Conservation (phyloP, 37 sponge, comb jelly and placozoan genomes). For the Spongilla lacustris region DNA sequence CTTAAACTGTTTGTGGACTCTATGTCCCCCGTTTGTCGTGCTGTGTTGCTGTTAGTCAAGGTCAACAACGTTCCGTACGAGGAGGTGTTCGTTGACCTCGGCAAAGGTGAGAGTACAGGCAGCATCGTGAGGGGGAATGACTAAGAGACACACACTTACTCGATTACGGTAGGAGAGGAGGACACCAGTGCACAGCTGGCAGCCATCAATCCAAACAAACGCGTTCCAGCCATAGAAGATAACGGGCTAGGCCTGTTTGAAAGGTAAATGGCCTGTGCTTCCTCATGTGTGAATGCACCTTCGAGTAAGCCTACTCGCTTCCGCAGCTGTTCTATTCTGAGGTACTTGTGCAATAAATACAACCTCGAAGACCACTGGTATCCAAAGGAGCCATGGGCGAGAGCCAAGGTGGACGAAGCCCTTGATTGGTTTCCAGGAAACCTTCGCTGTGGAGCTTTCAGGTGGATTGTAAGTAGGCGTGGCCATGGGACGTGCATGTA, state of each 20-base stretch:
- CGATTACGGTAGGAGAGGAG: conserved; percentile 24
- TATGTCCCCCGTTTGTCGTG: conserved; percentile 70
- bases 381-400: conserved; percentile 51
- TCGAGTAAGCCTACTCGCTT: no score
- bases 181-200: conserved; percentile 26
- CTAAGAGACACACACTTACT: not conserved
- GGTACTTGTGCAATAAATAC: conserved; percentile 64
- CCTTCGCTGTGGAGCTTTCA: conserved; percentile 58
- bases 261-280: conserved; percentile 23
- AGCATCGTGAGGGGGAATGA: no score
- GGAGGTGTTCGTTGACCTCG: conserved; percentile 18
- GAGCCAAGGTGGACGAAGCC: conserved; percentile 69
- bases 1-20: conserved; percentile 57
- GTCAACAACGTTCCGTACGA: conserved; percentile 68
- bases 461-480: conserved; percentile 40
- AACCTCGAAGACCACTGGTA: conserved; percentile 77
- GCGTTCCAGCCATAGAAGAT: conserved; percentile 61
- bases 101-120: conserved; percentile 38
- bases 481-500: not conserved
- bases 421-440: conserved; percentile 66
- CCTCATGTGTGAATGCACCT: not conserved
- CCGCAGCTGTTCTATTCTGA: conserved; percentile 64
- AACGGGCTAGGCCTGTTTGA: conserved; percentile 58
- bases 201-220: conserved; percentile 19
- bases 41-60: conserved; percentile 63